These are phyloP conservation scores for Mastacembelus armatus DNA, from an alignment of 2,797 vertebrate genomes.

Conservation along the genomic window DNA sequence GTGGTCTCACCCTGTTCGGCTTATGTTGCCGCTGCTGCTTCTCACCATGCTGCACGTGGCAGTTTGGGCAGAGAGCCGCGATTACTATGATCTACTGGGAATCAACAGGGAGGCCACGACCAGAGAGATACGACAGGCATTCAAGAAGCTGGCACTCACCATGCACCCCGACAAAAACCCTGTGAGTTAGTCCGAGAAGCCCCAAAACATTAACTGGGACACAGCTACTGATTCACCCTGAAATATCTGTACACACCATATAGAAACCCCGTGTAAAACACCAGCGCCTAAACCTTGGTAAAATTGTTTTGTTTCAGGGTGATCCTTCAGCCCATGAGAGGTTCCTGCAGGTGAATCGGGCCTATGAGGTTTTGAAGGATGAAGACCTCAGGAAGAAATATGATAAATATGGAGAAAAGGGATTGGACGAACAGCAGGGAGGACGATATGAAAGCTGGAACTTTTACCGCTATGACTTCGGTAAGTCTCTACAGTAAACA, in stretches of 20 bases:
- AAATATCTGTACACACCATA: too few species aligned
- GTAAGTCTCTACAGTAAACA: constrained; percentile 65
- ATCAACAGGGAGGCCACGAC: constrained; percentile 90
- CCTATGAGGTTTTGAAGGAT: constrained; percentile 97
- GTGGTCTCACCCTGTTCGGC: neutral
- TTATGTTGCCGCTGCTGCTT: constrained; percentile 64
- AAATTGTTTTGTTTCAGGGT: constrained; percentile 80
- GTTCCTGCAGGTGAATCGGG: constrained; percentile 95
- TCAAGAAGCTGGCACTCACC: constrained; percentile 95
- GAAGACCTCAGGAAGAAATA: constrained; percentile 97
- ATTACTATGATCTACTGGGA: constrained; percentile 92
- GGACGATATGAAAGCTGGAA: constrained; percentile 97
- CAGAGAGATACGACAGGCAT: constrained; percentile 94
- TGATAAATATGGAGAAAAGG: constrained; percentile 97
- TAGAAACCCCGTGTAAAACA: too few species aligned
- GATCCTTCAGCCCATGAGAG: constrained; percentile 92
- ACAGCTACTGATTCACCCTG: too few species aligned
- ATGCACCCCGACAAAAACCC: constrained; percentile 99
- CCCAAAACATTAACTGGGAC: neutral
- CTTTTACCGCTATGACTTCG: constrained; percentile 97
- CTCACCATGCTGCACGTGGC: constrained; percentile 66
- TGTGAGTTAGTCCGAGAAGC: constrained; percentile 60
- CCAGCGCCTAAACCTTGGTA: neutral
- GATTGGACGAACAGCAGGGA: constrained; percentile 90
- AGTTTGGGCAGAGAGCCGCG: constrained; percentile 80